Evolutionary conservation across 37 sponge, comb jelly and placozoan genomes (phyloP).

Genomic region (Spongilla lacustris): DNA sequence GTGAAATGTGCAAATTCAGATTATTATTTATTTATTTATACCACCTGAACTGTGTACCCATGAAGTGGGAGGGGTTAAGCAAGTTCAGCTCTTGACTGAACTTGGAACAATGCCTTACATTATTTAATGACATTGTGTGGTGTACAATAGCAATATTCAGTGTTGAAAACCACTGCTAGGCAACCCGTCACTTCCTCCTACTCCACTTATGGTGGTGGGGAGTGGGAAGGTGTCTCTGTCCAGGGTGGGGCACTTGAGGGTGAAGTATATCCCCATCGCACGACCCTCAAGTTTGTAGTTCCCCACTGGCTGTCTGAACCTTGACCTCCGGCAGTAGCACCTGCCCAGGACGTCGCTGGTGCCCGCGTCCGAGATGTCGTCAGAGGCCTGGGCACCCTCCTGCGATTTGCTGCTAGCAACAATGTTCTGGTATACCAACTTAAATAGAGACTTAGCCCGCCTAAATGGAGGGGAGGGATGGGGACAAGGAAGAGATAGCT

Average conservation of each 20-base stretch:
- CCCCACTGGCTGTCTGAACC: conserved; percentile 66
- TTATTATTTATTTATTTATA: background rate
- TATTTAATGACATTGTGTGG: no score
- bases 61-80: no score
- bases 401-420: background rate
- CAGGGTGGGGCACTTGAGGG: background rate
- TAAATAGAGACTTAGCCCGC: conserved; percentile 44
- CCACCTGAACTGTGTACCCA: no score
- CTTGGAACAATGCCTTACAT: no score
- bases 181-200: background rate
- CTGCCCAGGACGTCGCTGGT: conserved; percentile 61
- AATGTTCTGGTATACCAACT: conserved; percentile 1
- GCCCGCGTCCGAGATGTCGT: background rate
- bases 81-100: no score
- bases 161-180: background rate
- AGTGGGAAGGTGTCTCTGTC: background rate
- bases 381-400: background rate
- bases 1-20: background rate
- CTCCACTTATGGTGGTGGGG: background rate
- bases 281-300: background rate
- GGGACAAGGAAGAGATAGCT: background rate
- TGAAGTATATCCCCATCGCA: background rate
- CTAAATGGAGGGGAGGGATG: conserved; percentile 10
- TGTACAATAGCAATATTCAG: no score
- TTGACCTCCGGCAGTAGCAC: conserved; percentile 63